Conservation (phyloP, 2,113 vertebrate species). For the Chaenogobius annularis region DNA sequence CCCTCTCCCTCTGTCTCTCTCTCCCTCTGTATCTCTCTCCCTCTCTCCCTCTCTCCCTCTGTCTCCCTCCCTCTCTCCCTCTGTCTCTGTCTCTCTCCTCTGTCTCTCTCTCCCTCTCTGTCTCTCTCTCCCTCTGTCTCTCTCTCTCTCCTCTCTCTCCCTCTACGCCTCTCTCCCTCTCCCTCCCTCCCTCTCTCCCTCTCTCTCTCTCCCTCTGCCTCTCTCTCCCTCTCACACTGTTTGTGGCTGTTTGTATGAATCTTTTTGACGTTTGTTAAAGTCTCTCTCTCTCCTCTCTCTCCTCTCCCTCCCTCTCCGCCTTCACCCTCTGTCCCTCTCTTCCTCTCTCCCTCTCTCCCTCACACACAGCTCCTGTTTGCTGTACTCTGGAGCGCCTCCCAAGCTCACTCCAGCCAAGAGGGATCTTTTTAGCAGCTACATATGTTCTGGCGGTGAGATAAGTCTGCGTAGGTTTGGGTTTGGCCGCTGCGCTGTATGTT, state of each 20-base stretch:
- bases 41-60: neutral
- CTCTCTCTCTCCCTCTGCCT: no score
- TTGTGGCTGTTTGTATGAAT: no score
- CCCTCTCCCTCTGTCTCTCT: no score
- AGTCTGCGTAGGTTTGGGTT: neutral
- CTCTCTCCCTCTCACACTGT: neutral
- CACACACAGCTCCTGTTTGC: slow-evolving; percentile 1
- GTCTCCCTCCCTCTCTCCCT: neutral
- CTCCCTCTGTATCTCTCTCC: no score
- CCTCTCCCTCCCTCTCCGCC: no score
- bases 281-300: neutral
- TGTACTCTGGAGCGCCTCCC: neutral
- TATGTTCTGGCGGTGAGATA: neutral
- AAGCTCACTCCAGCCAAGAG: neutral
- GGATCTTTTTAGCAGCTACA: neutral
- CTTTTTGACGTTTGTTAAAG: no score
- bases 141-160: no score
- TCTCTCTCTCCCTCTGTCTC: no score
- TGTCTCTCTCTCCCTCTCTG: neutral
- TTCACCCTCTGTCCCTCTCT: neutral
- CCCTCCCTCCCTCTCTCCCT: no score
- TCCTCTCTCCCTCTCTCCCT: neutral
- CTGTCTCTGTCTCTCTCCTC: no score
- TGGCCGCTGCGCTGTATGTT: neutral
- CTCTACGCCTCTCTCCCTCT: no score